Conservation (phyloP, 2,113 vertebrate species). For the Pantherophis guttatus region DNA sequence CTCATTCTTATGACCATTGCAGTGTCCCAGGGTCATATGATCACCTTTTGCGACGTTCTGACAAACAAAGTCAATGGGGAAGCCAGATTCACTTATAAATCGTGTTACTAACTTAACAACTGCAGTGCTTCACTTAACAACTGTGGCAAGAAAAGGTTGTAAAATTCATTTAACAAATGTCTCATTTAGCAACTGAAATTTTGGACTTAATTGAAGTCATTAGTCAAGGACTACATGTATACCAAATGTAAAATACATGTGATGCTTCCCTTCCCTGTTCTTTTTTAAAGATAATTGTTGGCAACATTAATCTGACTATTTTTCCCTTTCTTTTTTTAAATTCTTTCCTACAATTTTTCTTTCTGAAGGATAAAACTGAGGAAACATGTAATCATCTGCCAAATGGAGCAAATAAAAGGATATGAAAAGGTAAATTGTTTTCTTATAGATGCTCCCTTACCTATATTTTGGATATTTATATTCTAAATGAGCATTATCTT, state of each 20-base stretch:
- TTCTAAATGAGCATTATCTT: slow-evolving; percentile 17
- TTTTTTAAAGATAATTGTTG: not conserved
- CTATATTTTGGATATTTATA: not conserved
- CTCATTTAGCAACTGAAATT: not conserved
- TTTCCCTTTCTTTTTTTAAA: not conserved
- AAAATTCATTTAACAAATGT: not conserved
- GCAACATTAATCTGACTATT: not conserved
- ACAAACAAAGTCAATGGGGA: not conserved
- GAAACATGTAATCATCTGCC: slow-evolving; percentile 10
- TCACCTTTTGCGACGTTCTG: not conserved
- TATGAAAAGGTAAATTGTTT: not conserved
- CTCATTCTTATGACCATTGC: not conserved
- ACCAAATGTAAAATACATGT: not conserved
- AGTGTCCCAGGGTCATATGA: not conserved
- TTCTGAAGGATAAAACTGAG: not conserved
- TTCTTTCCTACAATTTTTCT: not conserved
- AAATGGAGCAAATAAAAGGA: not conserved
- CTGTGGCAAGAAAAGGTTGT: not conserved
- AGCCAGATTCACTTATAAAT: not conserved
- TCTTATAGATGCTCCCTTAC: slow-evolving; percentile 38
- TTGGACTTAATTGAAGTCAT: too few relatives aligned
- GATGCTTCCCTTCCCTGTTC: not conserved
- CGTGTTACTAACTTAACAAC: not conserved
- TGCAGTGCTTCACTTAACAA: not conserved
- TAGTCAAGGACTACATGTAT: not conserved